phyloP scores from a whole-genome alignment of 2,888 invertebrate genomes.

The Pollenia labialis region DNA sequence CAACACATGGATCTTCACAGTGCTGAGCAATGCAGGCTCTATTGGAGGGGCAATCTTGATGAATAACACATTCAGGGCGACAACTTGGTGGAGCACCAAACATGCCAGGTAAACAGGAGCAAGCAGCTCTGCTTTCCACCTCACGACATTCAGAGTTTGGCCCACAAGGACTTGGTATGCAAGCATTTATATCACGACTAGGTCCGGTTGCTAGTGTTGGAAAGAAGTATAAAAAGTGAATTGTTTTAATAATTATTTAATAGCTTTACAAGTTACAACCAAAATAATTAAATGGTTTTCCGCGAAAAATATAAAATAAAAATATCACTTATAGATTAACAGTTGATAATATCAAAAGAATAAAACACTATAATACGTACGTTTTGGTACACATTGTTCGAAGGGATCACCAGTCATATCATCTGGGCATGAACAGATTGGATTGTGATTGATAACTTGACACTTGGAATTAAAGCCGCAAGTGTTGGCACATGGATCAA shows the following conservation, averaged over 20 bases:
- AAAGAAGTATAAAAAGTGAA: not conserved
- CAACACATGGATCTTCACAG: constrained; percentile 90
- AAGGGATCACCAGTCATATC: constrained; percentile 91
- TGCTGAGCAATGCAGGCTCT: constrained; percentile 89
- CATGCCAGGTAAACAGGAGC: constrained; percentile 90
- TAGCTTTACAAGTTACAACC: not conserved
- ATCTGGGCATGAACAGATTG: constrained; percentile 89
- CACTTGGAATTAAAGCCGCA: constrained; percentile 92
- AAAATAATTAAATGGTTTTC: no score
- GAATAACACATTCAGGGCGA: constrained; percentile 90
- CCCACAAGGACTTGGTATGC: constrained; percentile 90
- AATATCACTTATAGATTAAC: no score
- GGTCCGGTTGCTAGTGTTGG: constrained; percentile 83
- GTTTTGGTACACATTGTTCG: constrained; percentile 86
- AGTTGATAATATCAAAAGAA: no score
- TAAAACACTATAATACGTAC: constrained; percentile 76
- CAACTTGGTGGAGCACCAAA: constrained; percentile 92
- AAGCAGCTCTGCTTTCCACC: constrained; percentile 88
- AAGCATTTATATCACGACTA: constrained; percentile 86
- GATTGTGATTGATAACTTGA: constrained; percentile 91
- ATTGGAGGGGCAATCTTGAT: constrained; percentile 89
- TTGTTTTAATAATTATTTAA: not conserved
- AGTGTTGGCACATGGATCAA: constrained; percentile 90
- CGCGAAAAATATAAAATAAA: no score
- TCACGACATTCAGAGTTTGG: constrained; percentile 90